phyloP scores from a whole-genome alignment of 2,888 invertebrate genomes.

The Drosophila planitibia region DNA sequence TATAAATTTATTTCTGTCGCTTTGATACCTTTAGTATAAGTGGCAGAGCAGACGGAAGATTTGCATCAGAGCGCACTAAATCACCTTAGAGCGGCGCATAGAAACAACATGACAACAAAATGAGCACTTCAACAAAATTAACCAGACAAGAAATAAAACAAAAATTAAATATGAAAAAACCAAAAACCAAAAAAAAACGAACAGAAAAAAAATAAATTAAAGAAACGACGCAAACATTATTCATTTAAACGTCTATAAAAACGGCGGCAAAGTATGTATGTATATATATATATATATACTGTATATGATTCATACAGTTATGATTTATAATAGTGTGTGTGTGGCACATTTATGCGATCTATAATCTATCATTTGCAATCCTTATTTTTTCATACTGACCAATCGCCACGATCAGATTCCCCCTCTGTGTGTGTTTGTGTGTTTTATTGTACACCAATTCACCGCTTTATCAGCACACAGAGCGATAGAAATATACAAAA shows the following conservation, averaged over 20 bases:
- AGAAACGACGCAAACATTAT: slow-evolving; percentile 75
- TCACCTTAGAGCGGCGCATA: slow-evolving; percentile 71
- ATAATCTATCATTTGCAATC: slow-evolving; percentile 25
- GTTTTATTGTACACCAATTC: slow-evolving; percentile 26
- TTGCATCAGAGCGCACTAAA: slow-evolving; percentile 76
- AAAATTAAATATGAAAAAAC: slow-evolving; percentile 19
- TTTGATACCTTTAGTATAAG: slow-evolving; percentile 19
- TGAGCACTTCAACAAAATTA: slow-evolving; percentile 77
- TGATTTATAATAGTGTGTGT: slow-evolving; percentile 64
- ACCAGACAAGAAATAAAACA: slow-evolving; percentile 64
- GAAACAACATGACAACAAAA: slow-evolving; percentile 81
- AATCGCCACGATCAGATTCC: slow-evolving; percentile 22
- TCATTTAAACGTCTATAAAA: slow-evolving; percentile 80
- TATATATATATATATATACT: slow-evolving; percentile 48
- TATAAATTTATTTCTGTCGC: background rate
- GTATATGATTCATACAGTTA: slow-evolving; percentile 71
- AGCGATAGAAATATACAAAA: slow-evolving; percentile 29
- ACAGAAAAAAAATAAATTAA: slow-evolving; percentile 25
- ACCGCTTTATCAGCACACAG: slow-evolving; percentile 61
- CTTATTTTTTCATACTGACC: slow-evolving; percentile 27
- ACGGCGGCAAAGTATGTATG: slow-evolving; percentile 55
- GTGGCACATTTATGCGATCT: slow-evolving; percentile 22
- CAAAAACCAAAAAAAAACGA: slow-evolving; percentile 25
- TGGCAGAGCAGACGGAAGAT: slow-evolving; percentile 57
- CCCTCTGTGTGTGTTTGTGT: slow-evolving; percentile 5